A percentile compares a stretch with the other conserved stretches of the same genome.
Evolutionary conservation across 2,888 invertebrate species (phyloP).

Genomic region (Listrodromus nycthemerus): DNA sequence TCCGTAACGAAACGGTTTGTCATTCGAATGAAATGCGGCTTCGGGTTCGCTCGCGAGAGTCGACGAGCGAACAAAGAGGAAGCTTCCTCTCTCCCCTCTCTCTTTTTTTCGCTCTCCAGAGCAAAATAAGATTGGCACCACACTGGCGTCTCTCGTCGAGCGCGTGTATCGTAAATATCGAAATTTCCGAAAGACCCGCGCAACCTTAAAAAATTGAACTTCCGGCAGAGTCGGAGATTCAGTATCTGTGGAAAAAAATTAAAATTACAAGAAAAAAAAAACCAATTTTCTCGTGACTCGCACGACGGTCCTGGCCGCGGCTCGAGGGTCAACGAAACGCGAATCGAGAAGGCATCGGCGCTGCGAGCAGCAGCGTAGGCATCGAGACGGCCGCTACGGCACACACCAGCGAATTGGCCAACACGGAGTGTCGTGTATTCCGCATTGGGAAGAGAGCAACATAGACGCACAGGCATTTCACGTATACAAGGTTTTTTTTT

Average conservation of each 20-base stretch:
- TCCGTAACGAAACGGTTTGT: constrained; percentile 14
- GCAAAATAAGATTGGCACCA: neutral
- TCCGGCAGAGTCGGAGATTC: neutral
- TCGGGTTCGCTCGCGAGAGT: constrained; percentile 14
- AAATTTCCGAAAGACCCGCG: neutral
- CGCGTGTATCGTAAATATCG: neutral
- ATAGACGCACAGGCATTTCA: neutral
- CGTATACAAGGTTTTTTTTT: neutral
- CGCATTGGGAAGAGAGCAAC: neutral
- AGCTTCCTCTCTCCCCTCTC: neutral
- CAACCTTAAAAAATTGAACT: neutral
- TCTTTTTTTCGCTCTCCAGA: neutral
- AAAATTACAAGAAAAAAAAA: constrained; percentile 1
- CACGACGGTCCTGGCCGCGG: constrained; percentile 6
- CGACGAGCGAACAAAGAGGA: constrained; percentile 1
- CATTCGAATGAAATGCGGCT: constrained; percentile 39
- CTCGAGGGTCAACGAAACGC: constrained; percentile 14
- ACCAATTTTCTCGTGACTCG: constrained; percentile 1
- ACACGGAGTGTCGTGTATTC: constrained; percentile 3
- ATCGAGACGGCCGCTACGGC: neutral
- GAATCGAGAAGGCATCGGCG: constrained; percentile 38
- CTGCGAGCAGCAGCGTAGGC: neutral
- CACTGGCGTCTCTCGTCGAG: neutral
- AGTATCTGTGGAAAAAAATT: neutral
- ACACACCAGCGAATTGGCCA: neutral